Conservation (phyloP, 1,140 invertebrate genomes). For the Drosophila tsacasi region DNA sequence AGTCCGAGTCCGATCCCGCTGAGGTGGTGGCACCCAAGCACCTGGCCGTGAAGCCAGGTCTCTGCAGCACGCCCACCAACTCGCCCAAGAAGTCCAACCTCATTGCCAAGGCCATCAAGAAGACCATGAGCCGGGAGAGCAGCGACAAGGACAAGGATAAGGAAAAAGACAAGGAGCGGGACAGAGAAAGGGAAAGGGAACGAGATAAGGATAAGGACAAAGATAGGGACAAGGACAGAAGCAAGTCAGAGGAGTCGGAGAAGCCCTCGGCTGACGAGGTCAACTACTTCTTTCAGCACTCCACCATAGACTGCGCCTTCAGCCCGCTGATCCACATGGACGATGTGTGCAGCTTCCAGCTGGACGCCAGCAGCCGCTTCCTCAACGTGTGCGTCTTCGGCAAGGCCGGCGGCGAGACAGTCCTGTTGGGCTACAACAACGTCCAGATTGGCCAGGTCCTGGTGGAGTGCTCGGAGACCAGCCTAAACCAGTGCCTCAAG, state of each 20-base stretch:
- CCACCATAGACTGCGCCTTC: conserved; percentile 85
- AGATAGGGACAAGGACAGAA: conserved; percentile 26
- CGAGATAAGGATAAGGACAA: conserved; percentile 41
- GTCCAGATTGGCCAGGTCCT: conserved; percentile 91
- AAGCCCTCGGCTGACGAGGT: conserved; percentile 49
- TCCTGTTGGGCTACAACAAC: conserved; percentile 92
- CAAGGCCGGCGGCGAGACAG: conserved; percentile 87
- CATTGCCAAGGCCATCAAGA: conserved; percentile 77
- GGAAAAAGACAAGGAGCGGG: conserved; percentile 19
- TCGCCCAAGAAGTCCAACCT: conserved; percentile 81
- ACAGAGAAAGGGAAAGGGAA: conserved; percentile 19
- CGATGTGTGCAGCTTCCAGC: conserved; percentile 91
- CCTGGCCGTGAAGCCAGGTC: conserved; percentile 32
- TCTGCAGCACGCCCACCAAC: conserved; percentile 73
- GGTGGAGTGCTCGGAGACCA: conserved; percentile 92
- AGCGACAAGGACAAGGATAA: conserved; percentile 36
- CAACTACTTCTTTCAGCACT: conserved; percentile 80
- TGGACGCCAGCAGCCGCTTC: conserved; percentile 89
- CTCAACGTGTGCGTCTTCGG: conserved; percentile 94
- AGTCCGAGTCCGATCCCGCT: background rate
- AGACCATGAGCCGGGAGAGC: conserved; percentile 72
- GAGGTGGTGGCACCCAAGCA: conserved; percentile 25
- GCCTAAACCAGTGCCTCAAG: conserved; percentile 92
- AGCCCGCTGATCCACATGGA: conserved; percentile 89
- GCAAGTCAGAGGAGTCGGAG: conserved; percentile 10